Percentiles rank a stretch among this genome's conserved stretches.
These are phyloP conservation scores for Loxodonta africana DNA, from an alignment of 2,113 vertebrate species.

Conservation along the genomic window DNA sequence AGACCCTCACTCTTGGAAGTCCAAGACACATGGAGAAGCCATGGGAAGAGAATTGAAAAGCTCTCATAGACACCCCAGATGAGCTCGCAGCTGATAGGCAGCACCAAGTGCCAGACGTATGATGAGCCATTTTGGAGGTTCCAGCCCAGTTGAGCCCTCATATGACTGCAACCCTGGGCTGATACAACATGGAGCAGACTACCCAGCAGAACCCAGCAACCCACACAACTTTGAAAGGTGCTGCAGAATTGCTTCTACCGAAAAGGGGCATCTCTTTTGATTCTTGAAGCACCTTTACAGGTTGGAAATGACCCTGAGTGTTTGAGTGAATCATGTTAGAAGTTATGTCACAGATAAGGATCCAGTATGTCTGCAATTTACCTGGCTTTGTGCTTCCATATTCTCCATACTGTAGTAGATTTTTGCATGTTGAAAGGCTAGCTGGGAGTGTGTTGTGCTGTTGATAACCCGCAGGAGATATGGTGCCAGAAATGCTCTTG, in stretches of 20 bases:
- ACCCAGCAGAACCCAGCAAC: background rate
- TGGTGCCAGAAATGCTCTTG: rapidly evolving
- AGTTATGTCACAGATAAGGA: background rate
- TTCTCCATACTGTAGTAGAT: background rate
- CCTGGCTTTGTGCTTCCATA: background rate
- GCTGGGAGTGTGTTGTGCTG: background rate
- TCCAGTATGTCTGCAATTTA: background rate
- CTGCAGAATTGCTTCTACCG: background rate
- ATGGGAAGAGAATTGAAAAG: background rate
- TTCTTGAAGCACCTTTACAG: background rate
- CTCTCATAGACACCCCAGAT: background rate
- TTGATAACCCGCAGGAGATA: background rate
- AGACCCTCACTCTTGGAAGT: background rate
- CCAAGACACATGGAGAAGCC: background rate
- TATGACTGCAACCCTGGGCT: background rate
- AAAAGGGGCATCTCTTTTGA: background rate
- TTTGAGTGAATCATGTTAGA: background rate
- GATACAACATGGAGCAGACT: background rate
- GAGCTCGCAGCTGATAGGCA: no score
- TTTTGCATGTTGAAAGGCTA: slow-evolving; percentile 29
- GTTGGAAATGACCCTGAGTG: background rate
- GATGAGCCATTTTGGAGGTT: background rate
- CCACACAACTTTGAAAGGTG: background rate
- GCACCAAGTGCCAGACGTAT: rapidly evolving
- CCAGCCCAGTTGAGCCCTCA: background rate